Evolutionary conservation across 2,888 invertebrate genomes (phyloP).

Genomic region (Euplexia lucipara): DNA sequence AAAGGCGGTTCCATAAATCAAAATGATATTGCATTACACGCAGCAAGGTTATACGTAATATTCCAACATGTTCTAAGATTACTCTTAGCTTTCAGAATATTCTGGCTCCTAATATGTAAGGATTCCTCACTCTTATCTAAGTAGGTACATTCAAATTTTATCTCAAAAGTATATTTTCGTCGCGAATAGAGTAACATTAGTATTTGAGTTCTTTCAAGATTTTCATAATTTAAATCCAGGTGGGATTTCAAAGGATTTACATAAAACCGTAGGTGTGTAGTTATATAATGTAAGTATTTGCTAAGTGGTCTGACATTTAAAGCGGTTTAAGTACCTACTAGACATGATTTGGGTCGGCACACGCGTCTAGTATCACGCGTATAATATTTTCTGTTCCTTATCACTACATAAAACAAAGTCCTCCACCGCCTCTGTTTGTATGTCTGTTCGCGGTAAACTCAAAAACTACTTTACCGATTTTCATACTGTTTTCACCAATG

Average conservation of each 20-base stretch:
- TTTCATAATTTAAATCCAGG: constrained; percentile 37
- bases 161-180: constrained; percentile 38
- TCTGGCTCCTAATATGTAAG: constrained; percentile 21
- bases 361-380: no score
- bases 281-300: neutral
- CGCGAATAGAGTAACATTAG: constrained; percentile 16
- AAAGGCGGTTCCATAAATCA: constrained; percentile 57
- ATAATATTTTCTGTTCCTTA: no score
- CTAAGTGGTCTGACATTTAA: constrained; percentile 30
- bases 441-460: no score
- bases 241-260: constrained; percentile 35
- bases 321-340: neutral
- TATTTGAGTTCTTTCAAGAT: constrained; percentile 22
- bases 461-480: no score
- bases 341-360: no score
- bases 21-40: constrained; percentile 63
- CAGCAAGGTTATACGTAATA: constrained; percentile 47
- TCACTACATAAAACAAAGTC: no score
- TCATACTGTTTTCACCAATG: no score
- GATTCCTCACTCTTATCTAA: constrained; percentile 20
- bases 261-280: constrained; percentile 4
- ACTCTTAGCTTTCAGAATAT: constrained; percentile 52
- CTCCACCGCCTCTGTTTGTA: no score
- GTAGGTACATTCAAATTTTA: constrained; percentile 46
- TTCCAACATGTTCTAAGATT: constrained; percentile 50